Percentiles rank a stretch among this genome's conserved stretches.
phyloP scores from a whole-genome alignment of 1,140 invertebrate genomes.

The Trypoxylus dichotomus region DNA sequence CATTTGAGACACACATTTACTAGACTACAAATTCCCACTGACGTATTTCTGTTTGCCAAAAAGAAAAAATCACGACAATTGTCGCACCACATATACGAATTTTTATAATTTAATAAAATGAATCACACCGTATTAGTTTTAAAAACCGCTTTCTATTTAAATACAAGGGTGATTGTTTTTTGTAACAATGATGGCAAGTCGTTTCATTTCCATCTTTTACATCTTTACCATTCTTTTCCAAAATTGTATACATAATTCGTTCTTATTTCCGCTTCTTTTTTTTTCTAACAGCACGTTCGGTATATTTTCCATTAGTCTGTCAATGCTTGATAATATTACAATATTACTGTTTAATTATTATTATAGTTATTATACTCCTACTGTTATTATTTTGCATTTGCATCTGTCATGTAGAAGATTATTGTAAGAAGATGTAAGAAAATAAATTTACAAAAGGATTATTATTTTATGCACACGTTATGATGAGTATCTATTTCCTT shows the following conservation, averaged over 20 bases:
- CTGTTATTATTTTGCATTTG: conserved; percentile 10
- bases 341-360: conserved; percentile 19
- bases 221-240: background rate
- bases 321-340: conserved; percentile 15
- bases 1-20: too few species aligned
- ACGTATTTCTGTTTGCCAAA: too few species aligned
- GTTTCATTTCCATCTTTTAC: background rate
- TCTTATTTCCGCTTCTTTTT: background rate
- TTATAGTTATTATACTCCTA: conserved; percentile 7
- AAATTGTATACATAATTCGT: background rate
- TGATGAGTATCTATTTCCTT: conserved; percentile 6
- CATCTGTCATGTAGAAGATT: conserved; percentile 19
- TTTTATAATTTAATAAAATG: background rate
- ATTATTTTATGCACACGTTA: conserved; percentile 14
- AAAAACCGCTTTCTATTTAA: background rate
- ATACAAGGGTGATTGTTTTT: background rate
- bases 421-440: conserved; percentile 22
- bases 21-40: too few species aligned
- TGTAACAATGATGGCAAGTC: background rate
- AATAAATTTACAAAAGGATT: conserved; percentile 26
- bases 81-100: background rate
- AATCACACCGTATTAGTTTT: background rate
- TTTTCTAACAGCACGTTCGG: background rate
- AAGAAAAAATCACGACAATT: too few species aligned
- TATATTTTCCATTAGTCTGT: background rate